A percentile compares a stretch with the other conserved stretches of the same genome.
Evolutionary conservation across 1,140 invertebrate genomes (phyloP).

Genomic region (Sinella curviseta): DNA sequence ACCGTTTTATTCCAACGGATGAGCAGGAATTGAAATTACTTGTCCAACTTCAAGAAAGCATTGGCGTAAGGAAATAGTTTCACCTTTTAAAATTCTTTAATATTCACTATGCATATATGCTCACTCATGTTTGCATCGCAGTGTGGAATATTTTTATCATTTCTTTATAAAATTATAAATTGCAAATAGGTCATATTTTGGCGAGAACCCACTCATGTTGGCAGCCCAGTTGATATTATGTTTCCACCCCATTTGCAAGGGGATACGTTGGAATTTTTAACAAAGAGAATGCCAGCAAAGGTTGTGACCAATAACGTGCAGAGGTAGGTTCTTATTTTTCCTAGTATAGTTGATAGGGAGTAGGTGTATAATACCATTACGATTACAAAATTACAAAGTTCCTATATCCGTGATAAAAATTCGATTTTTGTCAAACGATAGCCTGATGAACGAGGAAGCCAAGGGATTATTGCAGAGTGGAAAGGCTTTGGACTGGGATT

Average conservation of each 20-base stretch:
- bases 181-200: slow-evolving; percentile 31
- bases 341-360: neutral
- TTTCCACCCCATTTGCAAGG: slow-evolving; percentile 38
- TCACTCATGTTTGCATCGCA: too few relatives aligned
- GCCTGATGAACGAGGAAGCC: slow-evolving; percentile 36
- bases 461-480: neutral
- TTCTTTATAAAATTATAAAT: neutral
- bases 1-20: slow-evolving; percentile 22
- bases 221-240: slow-evolving; percentile 38
- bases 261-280: slow-evolving; percentile 13
- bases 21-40: slow-evolving; percentile 25
- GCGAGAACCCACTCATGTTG: slow-evolving; percentile 26
- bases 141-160: neutral
- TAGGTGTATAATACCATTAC: neutral
- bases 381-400: too few relatives aligned
- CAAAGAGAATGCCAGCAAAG: neutral
- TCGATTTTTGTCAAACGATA: neutral
- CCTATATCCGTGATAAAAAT: too few relatives aligned
- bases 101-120: neutral
- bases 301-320: slow-evolving; percentile 34
- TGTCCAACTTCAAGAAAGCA: slow-evolving; percentile 27
- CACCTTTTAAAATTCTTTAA: too few relatives aligned
- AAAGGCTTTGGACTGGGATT: slow-evolving; percentile 37
- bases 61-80: slow-evolving; percentile 20
- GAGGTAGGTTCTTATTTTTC: slow-evolving; percentile 6